These are phyloP conservation scores for Drosophila baimaii DNA, from an alignment of 1,140 invertebrate species.

Conservation along the genomic window DNA sequence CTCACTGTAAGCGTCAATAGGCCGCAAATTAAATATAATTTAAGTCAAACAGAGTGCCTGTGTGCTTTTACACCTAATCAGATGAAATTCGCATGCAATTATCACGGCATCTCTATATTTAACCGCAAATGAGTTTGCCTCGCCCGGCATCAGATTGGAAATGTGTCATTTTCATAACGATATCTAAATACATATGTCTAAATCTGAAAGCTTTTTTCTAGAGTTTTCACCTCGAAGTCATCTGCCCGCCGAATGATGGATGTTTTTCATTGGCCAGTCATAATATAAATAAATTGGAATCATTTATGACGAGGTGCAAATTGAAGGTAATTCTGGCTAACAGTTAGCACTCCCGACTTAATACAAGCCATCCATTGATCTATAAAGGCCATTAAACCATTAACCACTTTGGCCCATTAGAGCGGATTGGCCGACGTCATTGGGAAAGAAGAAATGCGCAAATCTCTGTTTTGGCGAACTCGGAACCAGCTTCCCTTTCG, in stretches of 20 bases:
- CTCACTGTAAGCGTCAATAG: constrained; percentile 3
- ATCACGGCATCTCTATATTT: constrained; percentile 30
- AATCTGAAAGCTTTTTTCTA: constrained; percentile 25
- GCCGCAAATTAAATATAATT: constrained; percentile 31
- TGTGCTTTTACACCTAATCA: constrained; percentile 46
- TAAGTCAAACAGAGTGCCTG: constrained; percentile 20
- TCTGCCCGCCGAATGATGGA: not conserved
- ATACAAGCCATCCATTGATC: constrained; percentile 17
- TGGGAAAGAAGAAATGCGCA: constrained; percentile 19
- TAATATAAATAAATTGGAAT: constrained; percentile 13
- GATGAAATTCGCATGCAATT: constrained; percentile 48
- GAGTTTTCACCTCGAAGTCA: constrained; percentile 22
- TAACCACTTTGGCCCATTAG: constrained; percentile 19
- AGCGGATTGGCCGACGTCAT: constrained; percentile 23
- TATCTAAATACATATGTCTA: constrained; percentile 12
- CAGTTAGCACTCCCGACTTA: constrained; percentile 14
- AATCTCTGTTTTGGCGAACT: constrained; percentile 15
- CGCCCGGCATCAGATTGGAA: constrained; percentile 31
- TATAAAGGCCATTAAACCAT: constrained; percentile 17
- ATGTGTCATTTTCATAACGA: constrained; percentile 45
- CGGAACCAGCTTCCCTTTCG: constrained; percentile 17
- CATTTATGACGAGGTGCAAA: constrained; percentile 28
- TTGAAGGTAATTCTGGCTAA: not conserved
- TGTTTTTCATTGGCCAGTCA: constrained; percentile 29
- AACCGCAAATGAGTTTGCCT: constrained; percentile 22